Evolutionary conservation across 2,113 vertebrate species (phyloP).

Genomic region (Vidua macroura): DNA sequence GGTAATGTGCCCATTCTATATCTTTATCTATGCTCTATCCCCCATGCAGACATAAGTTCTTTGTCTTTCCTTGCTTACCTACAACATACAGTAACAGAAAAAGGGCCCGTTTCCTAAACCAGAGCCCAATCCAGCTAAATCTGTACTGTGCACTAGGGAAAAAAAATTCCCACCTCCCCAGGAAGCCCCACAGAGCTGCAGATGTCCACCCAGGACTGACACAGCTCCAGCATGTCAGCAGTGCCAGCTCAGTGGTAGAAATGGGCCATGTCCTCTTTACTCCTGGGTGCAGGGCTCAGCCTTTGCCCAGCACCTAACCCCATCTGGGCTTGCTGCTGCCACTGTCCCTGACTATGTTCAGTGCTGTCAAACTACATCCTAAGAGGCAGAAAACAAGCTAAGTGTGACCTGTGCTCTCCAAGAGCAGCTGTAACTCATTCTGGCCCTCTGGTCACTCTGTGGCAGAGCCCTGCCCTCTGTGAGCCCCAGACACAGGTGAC

Average conservation of each 20-base stretch:
- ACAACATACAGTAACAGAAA: neutral
- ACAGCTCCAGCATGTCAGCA: neutral
- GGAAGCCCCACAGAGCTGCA: neutral
- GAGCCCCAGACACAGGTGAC: accelerated
- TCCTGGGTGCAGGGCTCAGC: neutral
- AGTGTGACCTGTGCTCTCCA: neutral
- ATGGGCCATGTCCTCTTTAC: neutral
- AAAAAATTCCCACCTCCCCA: neutral
- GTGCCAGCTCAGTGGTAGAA: neutral
- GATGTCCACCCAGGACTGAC: neutral
- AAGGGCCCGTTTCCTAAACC: neutral
- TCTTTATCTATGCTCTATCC: neutral
- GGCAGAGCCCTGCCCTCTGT: neutral
- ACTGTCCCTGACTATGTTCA: neutral
- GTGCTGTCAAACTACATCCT: neutral
- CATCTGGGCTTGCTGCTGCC: neutral
- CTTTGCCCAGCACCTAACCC: neutral
- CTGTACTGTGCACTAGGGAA: neutral
- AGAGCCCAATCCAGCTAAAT: neutral
- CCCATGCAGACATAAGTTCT: neutral
- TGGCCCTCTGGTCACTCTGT: no score
- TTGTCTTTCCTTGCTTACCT: neutral
- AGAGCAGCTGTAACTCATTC: neutral
- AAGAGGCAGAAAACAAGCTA: neutral
- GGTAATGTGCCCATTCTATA: accelerated